Evolutionary conservation across 2,888 invertebrate species (phyloP), one percentile per base, ranked within the genome.

Genomic region (Thalpophila matura): DNA sequence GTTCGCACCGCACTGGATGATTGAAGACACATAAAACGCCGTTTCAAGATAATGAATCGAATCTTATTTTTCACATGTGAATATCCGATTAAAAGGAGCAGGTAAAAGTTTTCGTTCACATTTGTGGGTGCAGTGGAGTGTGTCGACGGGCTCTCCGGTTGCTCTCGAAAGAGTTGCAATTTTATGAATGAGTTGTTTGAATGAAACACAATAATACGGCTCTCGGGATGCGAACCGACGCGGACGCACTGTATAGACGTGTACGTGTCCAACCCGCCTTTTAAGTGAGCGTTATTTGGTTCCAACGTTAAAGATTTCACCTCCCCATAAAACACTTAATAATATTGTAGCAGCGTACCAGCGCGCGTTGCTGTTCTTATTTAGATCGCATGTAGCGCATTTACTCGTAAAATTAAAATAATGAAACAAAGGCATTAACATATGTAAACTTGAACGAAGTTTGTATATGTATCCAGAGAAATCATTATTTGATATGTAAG

Each of bases 171-270:
- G 87, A 89, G 87, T 89, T 89, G 89, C 91, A 93, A 93, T 94
- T 94, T 93, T 93, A 93, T 94, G 94, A 94, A 94, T 94, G 93
- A 93, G 86, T 91, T 92, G 90, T 90, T 94, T 92, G 91, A 93
- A 94, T 92, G 92, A 90, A 92, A 91, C 86, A 89, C 87, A 89
- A 90, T 91, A 91, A 86, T 86, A 86, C 79, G 84, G 82, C 77
- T 80, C 81, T 80, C 81, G 77, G 82, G 74, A 80, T 77, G 82
- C 81, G 84, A 85, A 86, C 77, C 87, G 86, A 84, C 81, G 86
- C 86, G 83, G 83, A 89, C 82, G 76, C 79, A 63, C 72, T 78
- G 74, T 76, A 74, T 78, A 79, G 78, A 79, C 80, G 75, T 79
- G 84, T 86, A 85, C 87, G 87, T 86, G 85, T 86, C 81, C 74